Conservation (phyloP, 2,113 vertebrate genomes). For the Brachypteracias leptosomus region DNA sequence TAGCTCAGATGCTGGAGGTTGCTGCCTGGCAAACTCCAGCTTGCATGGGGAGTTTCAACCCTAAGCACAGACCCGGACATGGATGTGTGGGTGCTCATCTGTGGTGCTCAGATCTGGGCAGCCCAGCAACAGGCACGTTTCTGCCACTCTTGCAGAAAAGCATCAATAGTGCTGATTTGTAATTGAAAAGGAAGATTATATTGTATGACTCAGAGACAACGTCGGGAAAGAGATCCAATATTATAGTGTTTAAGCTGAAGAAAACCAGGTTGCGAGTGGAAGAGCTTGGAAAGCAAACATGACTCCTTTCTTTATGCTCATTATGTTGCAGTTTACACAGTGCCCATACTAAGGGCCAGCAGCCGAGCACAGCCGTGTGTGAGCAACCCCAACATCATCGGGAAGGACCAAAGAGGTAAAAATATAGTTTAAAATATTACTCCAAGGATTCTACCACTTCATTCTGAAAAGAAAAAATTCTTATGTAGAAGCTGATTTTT, state of each 20-base stretch:
- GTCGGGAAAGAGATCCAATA: not conserved
- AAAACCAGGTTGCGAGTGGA: not conserved
- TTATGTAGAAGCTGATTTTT: not conserved
- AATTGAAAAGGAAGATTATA: not conserved
- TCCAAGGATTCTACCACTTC: not conserved
- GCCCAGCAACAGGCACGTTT: not conserved
- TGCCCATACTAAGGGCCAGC: not conserved
- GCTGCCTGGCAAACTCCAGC: not conserved
- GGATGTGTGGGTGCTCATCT: not conserved
- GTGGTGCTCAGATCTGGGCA: not conserved
- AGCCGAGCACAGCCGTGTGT: rapidly evolving
- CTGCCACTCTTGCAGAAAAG: conserved; percentile 1
- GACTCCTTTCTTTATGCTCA: not conserved
- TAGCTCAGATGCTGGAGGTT: not conserved
- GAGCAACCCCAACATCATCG: not conserved
- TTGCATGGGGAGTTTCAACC: not conserved
- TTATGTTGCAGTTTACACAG: not conserved
- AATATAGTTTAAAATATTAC: not conserved
- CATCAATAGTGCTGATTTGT: not conserved
- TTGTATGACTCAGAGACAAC: not conserved
- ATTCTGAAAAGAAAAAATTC: not conserved
- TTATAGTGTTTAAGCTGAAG: not conserved
- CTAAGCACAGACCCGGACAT: rapidly evolving
- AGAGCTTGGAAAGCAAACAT: not conserved
- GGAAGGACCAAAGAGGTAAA: not conserved